A percentile compares a stretch with the other conserved stretches of the same genome.
phyloP scores from a whole-genome alignment of 2,888 invertebrate species.

The Erpobdella octoculata region DNA sequence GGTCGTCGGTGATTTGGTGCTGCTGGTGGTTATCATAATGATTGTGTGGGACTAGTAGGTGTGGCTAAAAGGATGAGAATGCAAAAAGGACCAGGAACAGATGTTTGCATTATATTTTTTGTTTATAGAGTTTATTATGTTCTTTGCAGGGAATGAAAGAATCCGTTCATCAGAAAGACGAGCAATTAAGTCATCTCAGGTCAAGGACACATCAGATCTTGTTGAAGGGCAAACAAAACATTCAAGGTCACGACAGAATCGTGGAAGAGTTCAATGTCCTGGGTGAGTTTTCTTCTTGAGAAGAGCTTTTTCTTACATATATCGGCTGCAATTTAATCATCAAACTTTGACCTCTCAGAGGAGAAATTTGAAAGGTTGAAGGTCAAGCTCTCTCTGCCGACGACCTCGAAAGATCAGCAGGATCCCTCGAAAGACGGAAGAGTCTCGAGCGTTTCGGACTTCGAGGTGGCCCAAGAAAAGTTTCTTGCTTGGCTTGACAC shows the following conservation, averaged over 20 bases:
- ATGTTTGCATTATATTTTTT: no score
- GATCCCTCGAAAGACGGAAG: slow-evolving; percentile 41
- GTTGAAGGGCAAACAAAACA: slow-evolving; percentile 72
- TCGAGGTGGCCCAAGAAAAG: slow-evolving; percentile 77
- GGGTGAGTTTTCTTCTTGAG: slow-evolving; percentile 2
- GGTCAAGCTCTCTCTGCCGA: background rate
- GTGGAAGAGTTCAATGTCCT: background rate
- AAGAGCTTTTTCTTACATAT: no score
- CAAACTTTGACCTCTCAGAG: background rate
- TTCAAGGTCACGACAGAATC: slow-evolving; percentile 58
- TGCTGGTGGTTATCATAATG: no score
- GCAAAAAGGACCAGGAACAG: no score
- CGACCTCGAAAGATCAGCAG: slow-evolving; percentile 11
- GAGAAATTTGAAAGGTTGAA: background rate
- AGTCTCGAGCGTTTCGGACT: slow-evolving; percentile 77
- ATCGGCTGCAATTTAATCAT: no score
- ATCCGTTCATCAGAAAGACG: slow-evolving; percentile 56
- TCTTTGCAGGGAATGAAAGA: no score
- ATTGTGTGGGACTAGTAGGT: no score
- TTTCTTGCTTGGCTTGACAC: slow-evolving; percentile 78
- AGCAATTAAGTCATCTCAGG: slow-evolving; percentile 76
- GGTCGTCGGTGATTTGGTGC: no score
- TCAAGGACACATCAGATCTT: slow-evolving; percentile 75
- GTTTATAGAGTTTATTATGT: no score
- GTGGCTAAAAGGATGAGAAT: background rate